A percentile compares a stretch with the other conserved stretches of the same genome.
These are phyloP conservation scores for Amaurobius ferox DNA, from an alignment of 2,888 invertebrate genomes.

Conservation along the genomic window DNA sequence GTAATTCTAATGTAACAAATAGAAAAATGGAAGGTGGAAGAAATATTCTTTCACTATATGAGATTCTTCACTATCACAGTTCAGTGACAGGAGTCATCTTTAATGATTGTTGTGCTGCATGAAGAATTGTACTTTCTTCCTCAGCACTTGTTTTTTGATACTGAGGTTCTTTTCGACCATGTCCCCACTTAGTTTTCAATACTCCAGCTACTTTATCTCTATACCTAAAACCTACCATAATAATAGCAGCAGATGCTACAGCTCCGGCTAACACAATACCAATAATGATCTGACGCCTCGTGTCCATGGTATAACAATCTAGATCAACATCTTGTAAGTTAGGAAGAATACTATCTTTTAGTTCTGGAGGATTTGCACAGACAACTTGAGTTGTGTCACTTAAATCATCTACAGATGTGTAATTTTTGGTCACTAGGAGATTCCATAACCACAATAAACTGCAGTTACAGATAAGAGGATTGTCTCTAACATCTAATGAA, in stretches of 20 bases:
- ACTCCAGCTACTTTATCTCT: slow-evolving; percentile 62
- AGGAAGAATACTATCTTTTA: slow-evolving; percentile 56
- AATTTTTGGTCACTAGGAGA: slow-evolving; percentile 58
- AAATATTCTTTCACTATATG: neutral
- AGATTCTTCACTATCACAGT: slow-evolving; percentile 52
- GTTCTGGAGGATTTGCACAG: slow-evolving; percentile 66
- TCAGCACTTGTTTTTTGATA: slow-evolving; percentile 72
- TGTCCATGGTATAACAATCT: slow-evolving; percentile 63
- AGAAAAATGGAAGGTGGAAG: slow-evolving; percentile 2
- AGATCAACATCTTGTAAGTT: slow-evolving; percentile 66
- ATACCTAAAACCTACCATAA: slow-evolving; percentile 55
- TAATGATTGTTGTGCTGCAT: slow-evolving; percentile 70
- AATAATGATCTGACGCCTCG: slow-evolving; percentile 62
- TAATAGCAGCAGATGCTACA: slow-evolving; percentile 26
- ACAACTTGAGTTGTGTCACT: slow-evolving; percentile 64
- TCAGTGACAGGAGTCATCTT: slow-evolving; percentile 72
- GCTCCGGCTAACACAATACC: slow-evolving; percentile 43
- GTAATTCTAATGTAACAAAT: neutral
- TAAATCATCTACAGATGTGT: slow-evolving; percentile 45
- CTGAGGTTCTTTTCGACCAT: slow-evolving; percentile 70
- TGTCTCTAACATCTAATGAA: slow-evolving; percentile 86
- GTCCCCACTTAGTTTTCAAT: slow-evolving; percentile 67
- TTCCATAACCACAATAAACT: slow-evolving; percentile 86
- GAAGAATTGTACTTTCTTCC: slow-evolving; percentile 72
- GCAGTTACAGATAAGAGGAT: slow-evolving; percentile 91